Percentiles rank a stretch among this genome's conserved stretches.
Evolutionary conservation across 2,113 vertebrate species (phyloP).

Genomic region (Xerus inauris): DNA sequence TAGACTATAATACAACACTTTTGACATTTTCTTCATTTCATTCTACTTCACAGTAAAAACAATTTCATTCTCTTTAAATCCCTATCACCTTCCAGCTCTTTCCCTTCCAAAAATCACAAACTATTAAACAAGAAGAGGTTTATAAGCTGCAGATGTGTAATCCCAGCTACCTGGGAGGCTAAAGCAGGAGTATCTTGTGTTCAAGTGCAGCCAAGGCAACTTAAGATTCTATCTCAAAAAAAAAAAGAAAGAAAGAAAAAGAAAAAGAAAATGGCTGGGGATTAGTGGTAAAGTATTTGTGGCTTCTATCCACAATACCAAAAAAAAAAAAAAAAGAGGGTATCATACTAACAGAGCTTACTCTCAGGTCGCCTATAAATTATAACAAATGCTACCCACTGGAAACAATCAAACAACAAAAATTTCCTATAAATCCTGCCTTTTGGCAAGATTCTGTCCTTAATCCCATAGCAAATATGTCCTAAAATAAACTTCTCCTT

Average conservation of each 20-base stretch:
- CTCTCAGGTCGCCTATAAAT: conserved; percentile 40
- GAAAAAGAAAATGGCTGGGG: no score
- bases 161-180: no score
- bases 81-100: conserved; percentile 67
- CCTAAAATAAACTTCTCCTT: not conserved
- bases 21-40: conserved; percentile 78
- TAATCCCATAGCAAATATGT: no score
- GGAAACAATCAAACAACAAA: conserved; percentile 58
- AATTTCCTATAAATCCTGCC: not conserved
- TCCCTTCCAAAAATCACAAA: conserved; percentile 61
- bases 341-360: not conserved
- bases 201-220: no score
- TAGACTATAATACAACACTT: conserved; percentile 80
- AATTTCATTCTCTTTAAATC: conserved; percentile 79
- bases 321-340: not conserved
- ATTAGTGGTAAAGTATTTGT: no score
- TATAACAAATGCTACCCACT: not conserved
- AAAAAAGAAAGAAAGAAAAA: no score
- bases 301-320: no score
- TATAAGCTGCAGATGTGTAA: no score
- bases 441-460: not conserved
- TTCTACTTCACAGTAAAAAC: conserved; percentile 76
- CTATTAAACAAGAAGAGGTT: conserved; percentile 58
- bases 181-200: no score
- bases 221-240: no score